Evolutionary conservation across 1,140 invertebrate genomes (phyloP), one percentile per base, ranked within the genome.

Genomic region (Araneus ventricosus): DNA sequence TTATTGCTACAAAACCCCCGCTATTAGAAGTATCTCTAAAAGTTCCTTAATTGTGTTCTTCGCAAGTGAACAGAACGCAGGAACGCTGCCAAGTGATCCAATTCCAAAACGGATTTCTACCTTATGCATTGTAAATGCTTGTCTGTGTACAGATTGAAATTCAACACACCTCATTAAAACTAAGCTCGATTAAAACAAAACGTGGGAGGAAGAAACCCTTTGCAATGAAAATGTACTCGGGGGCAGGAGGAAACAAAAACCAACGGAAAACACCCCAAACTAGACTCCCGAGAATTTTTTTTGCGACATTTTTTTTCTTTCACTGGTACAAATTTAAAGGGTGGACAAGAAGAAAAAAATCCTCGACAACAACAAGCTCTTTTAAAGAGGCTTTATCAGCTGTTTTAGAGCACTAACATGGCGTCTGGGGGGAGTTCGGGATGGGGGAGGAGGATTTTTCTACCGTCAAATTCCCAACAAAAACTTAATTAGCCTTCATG

Each of bases 371-470:
- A 52, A 85, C 90, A 92, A 92, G 90, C 80, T 63, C 61, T 92
- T 93, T 93, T 93, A 93, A 93, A 93, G 91, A 88, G 91, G 59
- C 84, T 88, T 93, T 93, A 93, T 93, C 91, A 93, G 91, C 91
- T 93, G 91, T 93, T 93, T 93, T 93, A 93, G 85, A 93, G 85
- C 59, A 93, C 84, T 70, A 93, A 88, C 91, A 87, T 79, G 67
- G 34, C 70, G 70, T 34, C 17, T 63, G 59, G 70, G 70, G 59
- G 75, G 30, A 39, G 34, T 34, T 14, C 30, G 41, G 27, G 41
- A 41, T 45, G n/a, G 88, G 27, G 70, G 22, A 41, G 70, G 30
- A 30, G 34, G 41, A 87, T 70, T 86, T 52, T 86, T 92, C 82
- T 39, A 70, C 27, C 45, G 87, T 61, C 89, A 41, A 59, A 59